Base-by-base conservation (phyloP, 2,888 invertebrate species). In the Polyploca ridens region DNA sequence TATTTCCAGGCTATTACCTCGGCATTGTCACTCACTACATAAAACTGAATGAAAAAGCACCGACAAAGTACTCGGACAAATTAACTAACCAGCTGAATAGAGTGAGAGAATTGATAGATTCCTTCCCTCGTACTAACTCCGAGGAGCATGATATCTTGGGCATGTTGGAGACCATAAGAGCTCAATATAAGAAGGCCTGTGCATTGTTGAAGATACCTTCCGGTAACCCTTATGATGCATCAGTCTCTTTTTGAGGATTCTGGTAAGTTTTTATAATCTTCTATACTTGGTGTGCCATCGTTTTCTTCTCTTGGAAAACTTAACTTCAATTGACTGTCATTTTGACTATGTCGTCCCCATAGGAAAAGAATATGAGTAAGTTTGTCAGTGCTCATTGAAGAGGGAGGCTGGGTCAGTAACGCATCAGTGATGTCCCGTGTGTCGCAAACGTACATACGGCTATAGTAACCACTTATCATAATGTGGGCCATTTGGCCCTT, bases 131-230 rank as follows among this genome's bases (percentile, higher is more conserved):
- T 19, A 89, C 86, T 0, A 97, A 97, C 84, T 94, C 95, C 54
- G 95, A 95, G 63, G 93, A 95, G 6, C 86, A 95, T 46, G 97
- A 98, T 84, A 95, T 97, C 69, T 78, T 96, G 64, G 93, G 90
- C 3, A 85, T 94, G 63, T 90, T 95, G 0, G 95, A 96, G 75
- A 91, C 91, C 58, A 96, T 98, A 62, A 95, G 97, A 74, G 95
- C 94, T 0, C 95, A 96, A 63, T 97, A 96, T 82, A 97, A 96
- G 73, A 96, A 95, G 79, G 88, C 96, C 14, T 96, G 96, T 87
- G 95, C 96, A 0, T 82, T 96, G 63, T 84, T 97, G 46, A 97
- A 96, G 89, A 94, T 96, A 74, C 89, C 95, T 72, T 88, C 94
- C 0, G 75, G 76, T 0, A 94, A 95, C 78, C 95, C 96, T 7